Conservation (phyloP, 2,888 invertebrate genomes). For the Monopis laevigella region DNA sequence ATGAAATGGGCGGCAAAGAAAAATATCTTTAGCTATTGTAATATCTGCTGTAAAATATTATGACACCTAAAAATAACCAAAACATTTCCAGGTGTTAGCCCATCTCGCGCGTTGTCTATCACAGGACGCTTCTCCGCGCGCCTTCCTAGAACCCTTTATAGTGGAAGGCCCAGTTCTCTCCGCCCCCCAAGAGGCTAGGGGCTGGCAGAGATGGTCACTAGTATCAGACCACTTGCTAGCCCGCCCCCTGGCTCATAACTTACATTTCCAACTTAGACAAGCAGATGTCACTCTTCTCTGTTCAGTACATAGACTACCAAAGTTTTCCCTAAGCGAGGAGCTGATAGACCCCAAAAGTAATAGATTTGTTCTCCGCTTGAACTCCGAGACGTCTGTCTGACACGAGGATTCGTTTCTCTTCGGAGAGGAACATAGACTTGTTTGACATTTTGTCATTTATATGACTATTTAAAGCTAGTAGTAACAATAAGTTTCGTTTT, state of each 20-base stretch:
- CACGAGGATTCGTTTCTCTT: conserved; percentile 40
- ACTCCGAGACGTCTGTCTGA: conserved; percentile 97
- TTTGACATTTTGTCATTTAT: conserved; percentile 56
- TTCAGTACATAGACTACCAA: conserved; percentile 85
- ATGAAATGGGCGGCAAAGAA: too few species aligned
- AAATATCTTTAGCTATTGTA: too few species aligned
- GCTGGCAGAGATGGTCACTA: conserved; percentile 95
- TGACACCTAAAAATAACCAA: too few species aligned
- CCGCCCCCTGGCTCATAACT: conserved; percentile 82
- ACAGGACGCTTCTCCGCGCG: conserved; percentile 92
- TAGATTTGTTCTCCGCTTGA: conserved; percentile 91
- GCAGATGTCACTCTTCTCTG: conserved; percentile 93
- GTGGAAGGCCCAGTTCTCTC: conserved; percentile 85
- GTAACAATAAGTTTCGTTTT: too few species aligned
- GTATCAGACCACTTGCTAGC: conserved; percentile 93
- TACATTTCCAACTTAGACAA: conserved; percentile 91
- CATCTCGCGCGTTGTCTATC: conserved; percentile 92
- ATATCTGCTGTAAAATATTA: too few species aligned
- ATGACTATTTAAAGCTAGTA: too few species aligned
- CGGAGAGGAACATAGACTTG: conserved; percentile 40
- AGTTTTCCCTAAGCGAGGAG: conserved; percentile 95
- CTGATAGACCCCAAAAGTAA: conserved; percentile 96
- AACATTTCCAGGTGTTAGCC: conserved; percentile 76
- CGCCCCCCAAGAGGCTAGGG: conserved; percentile 82
- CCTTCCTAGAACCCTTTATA: conserved; percentile 95